Evolutionary conservation across 1,140 invertebrate species (phyloP).

Genomic region (Papilio polyxenes): DNA sequence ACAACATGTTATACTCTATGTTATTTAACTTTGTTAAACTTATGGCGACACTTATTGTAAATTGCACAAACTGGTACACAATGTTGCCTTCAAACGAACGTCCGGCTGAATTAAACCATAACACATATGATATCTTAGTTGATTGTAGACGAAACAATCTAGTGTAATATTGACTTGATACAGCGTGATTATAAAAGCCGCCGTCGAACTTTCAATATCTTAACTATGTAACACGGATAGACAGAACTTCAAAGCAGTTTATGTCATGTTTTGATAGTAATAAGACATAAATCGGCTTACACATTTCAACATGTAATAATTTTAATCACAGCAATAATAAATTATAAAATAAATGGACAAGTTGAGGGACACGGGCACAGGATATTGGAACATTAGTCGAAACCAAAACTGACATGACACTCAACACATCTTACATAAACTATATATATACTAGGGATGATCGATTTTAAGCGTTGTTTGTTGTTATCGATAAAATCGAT

Average conservation of each 20-base stretch:
- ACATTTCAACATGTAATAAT: slow-evolving; percentile 75
- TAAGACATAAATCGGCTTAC: slow-evolving; percentile 75
- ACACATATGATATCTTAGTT: slow-evolving; percentile 29
- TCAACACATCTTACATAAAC: slow-evolving; percentile 74
- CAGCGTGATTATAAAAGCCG: slow-evolving; percentile 42
- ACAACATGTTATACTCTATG: slow-evolving; percentile 56
- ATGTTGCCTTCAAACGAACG: slow-evolving; percentile 14
- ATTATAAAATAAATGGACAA: slow-evolving; percentile 72
- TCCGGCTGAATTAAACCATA: slow-evolving; percentile 29
- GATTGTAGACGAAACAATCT: slow-evolving; percentile 40
- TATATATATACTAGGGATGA: slow-evolving; percentile 67
- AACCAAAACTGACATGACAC: slow-evolving; percentile 70
- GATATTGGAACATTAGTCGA: slow-evolving; percentile 71
- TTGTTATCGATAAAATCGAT: not conserved
- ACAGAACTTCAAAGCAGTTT: slow-evolving; percentile 59
- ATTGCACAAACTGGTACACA: slow-evolving; percentile 48
- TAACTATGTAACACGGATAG: slow-evolving; percentile 51
- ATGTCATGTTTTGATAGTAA: slow-evolving; percentile 63
- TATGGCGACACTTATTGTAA: slow-evolving; percentile 43
- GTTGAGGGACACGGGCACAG: slow-evolving; percentile 66
- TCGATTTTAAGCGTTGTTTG: not conserved
- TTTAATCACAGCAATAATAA: slow-evolving; percentile 79
- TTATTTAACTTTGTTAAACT: slow-evolving; percentile 47
- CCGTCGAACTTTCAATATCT: slow-evolving; percentile 51
- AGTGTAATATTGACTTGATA: slow-evolving; percentile 53